Base-by-base conservation (phyloP, 2,888 invertebrate species). In the Imbricaverruca yamaguchii region DNA sequence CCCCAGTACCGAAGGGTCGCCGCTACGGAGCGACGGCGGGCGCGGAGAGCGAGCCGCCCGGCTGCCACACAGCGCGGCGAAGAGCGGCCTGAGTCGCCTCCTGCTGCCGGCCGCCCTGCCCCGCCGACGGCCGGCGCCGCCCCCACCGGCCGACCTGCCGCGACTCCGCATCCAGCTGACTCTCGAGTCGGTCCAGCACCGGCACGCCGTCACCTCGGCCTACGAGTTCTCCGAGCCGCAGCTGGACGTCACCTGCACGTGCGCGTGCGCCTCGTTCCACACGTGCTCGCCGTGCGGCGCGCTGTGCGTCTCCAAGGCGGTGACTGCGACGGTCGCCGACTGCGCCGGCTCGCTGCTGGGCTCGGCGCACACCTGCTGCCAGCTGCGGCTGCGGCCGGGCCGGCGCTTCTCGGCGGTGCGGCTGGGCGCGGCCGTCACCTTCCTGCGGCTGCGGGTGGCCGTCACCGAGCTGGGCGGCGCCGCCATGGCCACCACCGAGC, bases 241-340 rank as follows among this genome's bases (percentile, higher is more conserved):
- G 25, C 23, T 79, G 57, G 18, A 9, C 57, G 57, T 79, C 23
- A 57, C 79, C 23, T 79, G 79, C 79, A 79, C 57, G 11, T 79
- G 79, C 79, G 79, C 79, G 12, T 79, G 79, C 57, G 79, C 79
- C 79, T 57, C 79, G 11, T 56, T 79, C 13, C 79, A 79, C 57
- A 25, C 23, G 25, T 79, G 79, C 25, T 11, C 79, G 12, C 1
- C 79, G n/a, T 79, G 79, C 57, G 79, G 79, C 12, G 13, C 79
- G 13, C 56, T 59, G 7, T 79, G 79, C 56, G 79, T 79, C n/a
- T 74, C 74, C 53, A 74, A 74, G 74, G 53, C 74, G 74, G 13
- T 21, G 9, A 9, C 6, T 1, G 53, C 74, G 74, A 23, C 79
- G 79, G 56, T 25, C 57, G 23, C 79, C 23, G 79, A 79, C 79